phyloP scores from a whole-genome alignment of 2,113 vertebrate genomes.

The Zeus faber region DNA sequence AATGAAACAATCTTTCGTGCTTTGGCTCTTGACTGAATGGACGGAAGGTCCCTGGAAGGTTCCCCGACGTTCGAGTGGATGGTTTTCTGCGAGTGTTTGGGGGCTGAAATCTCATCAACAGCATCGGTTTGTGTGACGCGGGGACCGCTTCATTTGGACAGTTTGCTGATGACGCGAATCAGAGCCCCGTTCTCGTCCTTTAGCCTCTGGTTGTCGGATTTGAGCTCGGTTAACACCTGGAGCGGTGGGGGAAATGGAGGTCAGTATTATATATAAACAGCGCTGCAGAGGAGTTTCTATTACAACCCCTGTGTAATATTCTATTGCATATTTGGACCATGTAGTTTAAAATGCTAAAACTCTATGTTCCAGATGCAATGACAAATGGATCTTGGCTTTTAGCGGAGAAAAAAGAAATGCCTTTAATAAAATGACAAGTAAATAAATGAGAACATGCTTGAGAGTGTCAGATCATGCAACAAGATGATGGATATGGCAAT shows the following conservation, averaged over 20 bases:
- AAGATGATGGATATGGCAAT: slow-evolving; percentile 34
- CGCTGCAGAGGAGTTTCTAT: background rate
- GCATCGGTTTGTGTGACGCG: too few relatives aligned
- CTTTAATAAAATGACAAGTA: slow-evolving; percentile 9
- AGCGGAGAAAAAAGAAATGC: too few relatives aligned
- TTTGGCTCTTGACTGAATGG: too few relatives aligned
- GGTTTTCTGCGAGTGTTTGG: too few relatives aligned
- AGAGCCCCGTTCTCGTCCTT: slow-evolving; percentile 97
- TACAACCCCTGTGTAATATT: background rate
- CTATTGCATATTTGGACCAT: too few relatives aligned
- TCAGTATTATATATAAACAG: slow-evolving; percentile 9
- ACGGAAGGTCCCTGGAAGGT: too few relatives aligned
- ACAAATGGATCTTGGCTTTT: too few relatives aligned
- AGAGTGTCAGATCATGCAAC: slow-evolving; percentile 42
- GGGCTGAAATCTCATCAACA: too few relatives aligned
- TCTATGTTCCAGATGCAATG: background rate
- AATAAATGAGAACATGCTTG: slow-evolving; percentile 39
- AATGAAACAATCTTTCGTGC: too few relatives aligned
- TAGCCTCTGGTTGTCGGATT: slow-evolving; percentile 96
- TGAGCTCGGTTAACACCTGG: slow-evolving; percentile 93
- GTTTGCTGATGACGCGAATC: slow-evolving; percentile 98
- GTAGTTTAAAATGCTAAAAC: too few relatives aligned
- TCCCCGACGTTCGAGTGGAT: too few relatives aligned
- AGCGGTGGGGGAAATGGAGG: slow-evolving; percentile 10
- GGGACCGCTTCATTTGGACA: too few relatives aligned